These are phyloP conservation scores for Eilema griseolum DNA, from an alignment of 2,888 invertebrate genomes.

Conservation along the genomic window DNA sequence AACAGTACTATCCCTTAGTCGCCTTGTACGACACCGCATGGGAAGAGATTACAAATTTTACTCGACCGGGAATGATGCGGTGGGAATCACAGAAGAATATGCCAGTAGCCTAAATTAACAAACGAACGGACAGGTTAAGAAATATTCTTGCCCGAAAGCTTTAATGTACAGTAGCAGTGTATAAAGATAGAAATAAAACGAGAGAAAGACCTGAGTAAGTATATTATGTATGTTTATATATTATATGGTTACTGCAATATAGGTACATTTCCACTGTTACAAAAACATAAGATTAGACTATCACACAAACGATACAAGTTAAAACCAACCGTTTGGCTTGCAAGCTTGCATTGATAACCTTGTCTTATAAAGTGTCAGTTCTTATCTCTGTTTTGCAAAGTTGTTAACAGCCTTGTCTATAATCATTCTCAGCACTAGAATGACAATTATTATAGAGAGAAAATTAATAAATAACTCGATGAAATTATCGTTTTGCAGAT, in stretches of 20 bases:
- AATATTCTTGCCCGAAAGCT: too few species aligned
- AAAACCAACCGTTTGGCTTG: constrained; percentile 70
- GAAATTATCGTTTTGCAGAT: constrained; percentile 48
- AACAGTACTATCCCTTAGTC: too few species aligned
- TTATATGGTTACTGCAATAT: not conserved
- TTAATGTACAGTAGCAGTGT: too few species aligned
- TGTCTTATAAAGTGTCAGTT: constrained; percentile 67
- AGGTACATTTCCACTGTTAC: constrained; percentile 42
- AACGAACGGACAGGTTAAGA: too few species aligned
- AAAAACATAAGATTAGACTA: constrained; percentile 70
- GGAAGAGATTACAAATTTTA: too few species aligned
- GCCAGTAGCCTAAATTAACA: too few species aligned
- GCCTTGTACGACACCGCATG: too few species aligned
- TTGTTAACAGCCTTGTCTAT: constrained; percentile 62
- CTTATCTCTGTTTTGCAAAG: constrained; percentile 76
- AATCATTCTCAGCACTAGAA: constrained; percentile 57
- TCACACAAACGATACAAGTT: constrained; percentile 58
- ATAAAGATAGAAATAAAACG: too few species aligned
- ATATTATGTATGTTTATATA: too few species aligned
- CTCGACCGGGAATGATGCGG: too few species aligned
- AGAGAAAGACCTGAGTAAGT: not conserved
- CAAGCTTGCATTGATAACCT: constrained; percentile 75
- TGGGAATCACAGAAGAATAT: too few species aligned
- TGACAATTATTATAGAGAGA: constrained; percentile 54
- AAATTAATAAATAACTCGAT: constrained; percentile 61